Evolutionary conservation across 2,888 invertebrate species (phyloP).

Genomic region (Megastigmus dorsalis): DNA sequence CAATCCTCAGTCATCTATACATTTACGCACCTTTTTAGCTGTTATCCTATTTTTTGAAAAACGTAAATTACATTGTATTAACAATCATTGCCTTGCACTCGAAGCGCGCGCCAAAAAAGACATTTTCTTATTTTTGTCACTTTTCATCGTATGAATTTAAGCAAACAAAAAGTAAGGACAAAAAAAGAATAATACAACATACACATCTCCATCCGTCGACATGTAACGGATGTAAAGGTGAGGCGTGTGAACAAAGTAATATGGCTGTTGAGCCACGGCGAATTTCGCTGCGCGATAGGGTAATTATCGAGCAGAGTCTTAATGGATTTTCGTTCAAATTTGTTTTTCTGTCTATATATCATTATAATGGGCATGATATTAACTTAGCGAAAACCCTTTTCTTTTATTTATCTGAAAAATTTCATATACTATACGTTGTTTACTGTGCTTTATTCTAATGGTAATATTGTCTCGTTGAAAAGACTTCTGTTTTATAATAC

Average conservation of each 20-base stretch:
- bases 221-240: conserved; percentile 10
- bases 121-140: conserved; percentile 43
- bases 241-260: conserved; percentile 56
- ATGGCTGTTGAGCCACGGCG: conserved; percentile 65
- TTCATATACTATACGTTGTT: too few relatives aligned
- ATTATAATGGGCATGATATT: background rate
- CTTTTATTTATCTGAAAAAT: too few relatives aligned
- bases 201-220: conserved; percentile 19
- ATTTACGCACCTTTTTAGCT: conserved; percentile 32
- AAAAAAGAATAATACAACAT: conserved; percentile 29
- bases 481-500: too few relatives aligned
- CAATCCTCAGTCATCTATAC: conserved; percentile 23
- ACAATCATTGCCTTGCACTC: conserved; percentile 41
- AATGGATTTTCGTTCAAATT: background rate
- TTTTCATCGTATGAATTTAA: conserved; percentile 32
- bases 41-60: conserved; percentile 44
- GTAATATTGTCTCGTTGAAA: too few relatives aligned
- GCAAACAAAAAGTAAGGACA: conserved; percentile 23
- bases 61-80: conserved; percentile 31
- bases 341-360: conserved; percentile 4
- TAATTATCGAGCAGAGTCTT: conserved; percentile 25
- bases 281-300: conserved; percentile 54
- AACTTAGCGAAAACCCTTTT: background rate
- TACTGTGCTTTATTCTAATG: too few relatives aligned
- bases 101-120: conserved; percentile 28